Conservation (phyloP, 2,888 invertebrate species). For the Oscheius sp. region DNA sequence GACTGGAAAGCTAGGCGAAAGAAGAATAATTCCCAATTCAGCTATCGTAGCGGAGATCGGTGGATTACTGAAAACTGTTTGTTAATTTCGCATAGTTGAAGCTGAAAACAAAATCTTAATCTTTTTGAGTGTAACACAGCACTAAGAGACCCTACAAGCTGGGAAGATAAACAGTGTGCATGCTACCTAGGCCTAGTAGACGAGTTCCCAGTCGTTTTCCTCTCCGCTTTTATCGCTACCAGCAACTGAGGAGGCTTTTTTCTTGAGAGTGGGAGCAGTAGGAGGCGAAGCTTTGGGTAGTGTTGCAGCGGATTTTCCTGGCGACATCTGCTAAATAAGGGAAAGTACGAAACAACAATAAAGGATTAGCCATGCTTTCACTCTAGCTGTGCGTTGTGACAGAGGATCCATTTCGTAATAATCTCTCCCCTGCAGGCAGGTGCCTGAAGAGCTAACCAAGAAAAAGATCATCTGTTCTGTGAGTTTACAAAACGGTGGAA, state of each 20-base stretch:
- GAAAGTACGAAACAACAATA: slow-evolving; percentile 17
- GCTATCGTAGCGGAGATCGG: slow-evolving; percentile 10
- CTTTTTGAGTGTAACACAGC: not conserved
- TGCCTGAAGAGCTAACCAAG: too few relatives aligned
- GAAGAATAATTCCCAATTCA: too few relatives aligned
- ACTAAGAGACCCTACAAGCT: slow-evolving; percentile 7
- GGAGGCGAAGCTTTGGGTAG: not conserved
- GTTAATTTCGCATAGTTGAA: not conserved
- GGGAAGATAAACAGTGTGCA: slow-evolving; percentile 8
- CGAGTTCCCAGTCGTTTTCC: slow-evolving; percentile 17
- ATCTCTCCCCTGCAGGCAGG: too few relatives aligned
- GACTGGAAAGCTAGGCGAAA: not conserved
- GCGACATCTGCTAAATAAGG: slow-evolving; percentile 14
- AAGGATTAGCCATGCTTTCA: slow-evolving; percentile 14
- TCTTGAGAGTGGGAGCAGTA: not conserved
- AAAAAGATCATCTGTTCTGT: too few relatives aligned
- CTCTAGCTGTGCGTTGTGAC: too few relatives aligned
- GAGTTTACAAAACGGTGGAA: too few relatives aligned
- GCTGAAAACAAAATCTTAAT: not conserved
- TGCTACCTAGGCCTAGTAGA: slow-evolving; percentile 16
- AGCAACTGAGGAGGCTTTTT: not conserved
- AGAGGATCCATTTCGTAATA: slow-evolving; percentile 5
- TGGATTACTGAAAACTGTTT: slow-evolving; percentile 1
- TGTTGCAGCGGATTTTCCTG: not conserved
- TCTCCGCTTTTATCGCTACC: not conserved